These are phyloP conservation scores for Agelastica alni DNA, from an alignment of 2,888 invertebrate genomes.

Conservation along the genomic window DNA sequence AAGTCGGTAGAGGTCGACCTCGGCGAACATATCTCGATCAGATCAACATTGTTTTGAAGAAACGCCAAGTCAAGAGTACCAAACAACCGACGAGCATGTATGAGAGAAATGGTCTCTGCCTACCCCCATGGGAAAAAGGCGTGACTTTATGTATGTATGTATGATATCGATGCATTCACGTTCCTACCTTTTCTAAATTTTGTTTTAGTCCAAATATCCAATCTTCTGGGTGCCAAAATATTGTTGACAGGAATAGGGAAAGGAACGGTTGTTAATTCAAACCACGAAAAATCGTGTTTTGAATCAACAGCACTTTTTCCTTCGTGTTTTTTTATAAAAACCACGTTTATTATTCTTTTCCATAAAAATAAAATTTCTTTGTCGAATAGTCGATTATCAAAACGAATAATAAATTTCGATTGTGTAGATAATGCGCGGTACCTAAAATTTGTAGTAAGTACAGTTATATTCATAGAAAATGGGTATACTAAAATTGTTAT, in stretches of 20 bases:
- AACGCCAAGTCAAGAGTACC: no score
- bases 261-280: constrained; percentile 73
- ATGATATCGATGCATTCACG: no score
- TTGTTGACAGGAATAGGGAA: constrained; percentile 68
- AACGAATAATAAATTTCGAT: constrained; percentile 71
- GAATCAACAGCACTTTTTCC: constrained; percentile 31
- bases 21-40: no score
- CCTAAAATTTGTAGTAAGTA: no score
- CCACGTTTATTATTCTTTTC: constrained; percentile 75
- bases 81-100: no score
- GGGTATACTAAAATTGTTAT: no score
- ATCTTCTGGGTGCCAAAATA: constrained; percentile 64
- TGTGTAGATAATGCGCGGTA: constrained; percentile 72
- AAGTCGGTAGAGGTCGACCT: no score
- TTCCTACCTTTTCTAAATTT: constrained; percentile 61
- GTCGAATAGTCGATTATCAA: constrained; percentile 70
- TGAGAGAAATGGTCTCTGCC: no score
- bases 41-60: no score
- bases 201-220: constrained; percentile 71
- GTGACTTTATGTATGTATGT: no score
- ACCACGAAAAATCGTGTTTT: constrained; percentile 61
- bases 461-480: no score
- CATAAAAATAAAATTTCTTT: constrained; percentile 72
- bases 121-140: no score
- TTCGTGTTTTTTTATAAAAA: constrained; percentile 68